These are phyloP conservation scores for Amphipyra berbera DNA, from an alignment of 2,888 invertebrate genomes.

Conservation along the genomic window DNA sequence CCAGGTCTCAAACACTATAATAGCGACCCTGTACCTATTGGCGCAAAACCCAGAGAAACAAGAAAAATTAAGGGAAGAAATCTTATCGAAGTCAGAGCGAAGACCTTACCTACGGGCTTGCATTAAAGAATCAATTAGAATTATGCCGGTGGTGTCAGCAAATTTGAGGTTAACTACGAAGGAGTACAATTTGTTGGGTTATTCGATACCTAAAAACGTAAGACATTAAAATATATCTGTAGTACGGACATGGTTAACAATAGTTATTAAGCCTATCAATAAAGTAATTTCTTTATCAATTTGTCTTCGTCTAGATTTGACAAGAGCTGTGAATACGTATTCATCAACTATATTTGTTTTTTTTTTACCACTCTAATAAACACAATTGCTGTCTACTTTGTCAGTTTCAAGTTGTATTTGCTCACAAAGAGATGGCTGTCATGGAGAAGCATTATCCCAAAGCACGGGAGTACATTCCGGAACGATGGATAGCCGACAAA, in stretches of 20 bases:
- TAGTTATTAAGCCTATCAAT: too few species aligned
- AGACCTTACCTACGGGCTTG: constrained; percentile 92
- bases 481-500: constrained; percentile 91
- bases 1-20: constrained; percentile 90
- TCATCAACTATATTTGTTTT: too few species aligned
- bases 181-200: constrained; percentile 91
- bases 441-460: constrained; percentile 91
- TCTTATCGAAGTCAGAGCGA: constrained; percentile 70
- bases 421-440: constrained; percentile 91
- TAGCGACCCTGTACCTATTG: constrained; percentile 90
- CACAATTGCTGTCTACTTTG: constrained; percentile 23
- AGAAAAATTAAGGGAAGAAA: constrained; percentile 90
- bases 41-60: constrained; percentile 91
- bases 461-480: constrained; percentile 92
- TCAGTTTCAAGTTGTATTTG: constrained; percentile 66
- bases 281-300: too few species aligned
- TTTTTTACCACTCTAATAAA: too few species aligned
- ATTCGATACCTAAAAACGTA: constrained; percentile 91
- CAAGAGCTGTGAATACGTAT: too few species aligned
- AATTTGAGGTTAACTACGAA: constrained; percentile 86
- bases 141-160: constrained; percentile 90
- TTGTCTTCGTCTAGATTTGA: too few species aligned
- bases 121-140: constrained; percentile 92
- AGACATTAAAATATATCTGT: constrained; percentile 55
- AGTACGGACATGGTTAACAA: too few species aligned